Conservation (phyloP, 2,888 invertebrate species). For the Rhimphoctona megacephalus region DNA sequence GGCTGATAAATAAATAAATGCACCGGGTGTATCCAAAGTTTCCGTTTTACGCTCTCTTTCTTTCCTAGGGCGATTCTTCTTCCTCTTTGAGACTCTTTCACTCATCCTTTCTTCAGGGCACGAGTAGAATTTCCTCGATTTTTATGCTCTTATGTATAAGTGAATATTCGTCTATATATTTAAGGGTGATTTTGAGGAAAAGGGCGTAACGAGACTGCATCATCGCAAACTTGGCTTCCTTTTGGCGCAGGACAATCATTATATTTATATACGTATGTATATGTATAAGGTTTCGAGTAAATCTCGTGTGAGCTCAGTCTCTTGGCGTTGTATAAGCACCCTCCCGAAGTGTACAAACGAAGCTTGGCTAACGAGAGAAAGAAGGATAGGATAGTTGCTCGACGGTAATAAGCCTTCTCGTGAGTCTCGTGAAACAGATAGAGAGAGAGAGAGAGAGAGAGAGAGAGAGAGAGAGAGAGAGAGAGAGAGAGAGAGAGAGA, state of each 20-base stretch:
- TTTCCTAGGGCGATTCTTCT: conserved; percentile 12
- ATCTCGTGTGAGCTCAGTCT: conserved; percentile 67
- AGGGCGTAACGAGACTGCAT: conserved; percentile 5
- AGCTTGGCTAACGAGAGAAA: conserved; percentile 79
- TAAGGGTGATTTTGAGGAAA: conserved; percentile 5
- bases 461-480: conserved; percentile 66
- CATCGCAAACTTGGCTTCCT: neutral
- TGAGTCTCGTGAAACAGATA: conserved; percentile 27
- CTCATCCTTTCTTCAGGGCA: conserved; percentile 45
- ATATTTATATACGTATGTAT: neutral
- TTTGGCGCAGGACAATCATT: neutral
- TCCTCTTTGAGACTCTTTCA: conserved; percentile 19
- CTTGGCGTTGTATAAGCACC: conserved; percentile 73
- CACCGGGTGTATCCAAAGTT: conserved; percentile 64
- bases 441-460: conserved; percentile 67
- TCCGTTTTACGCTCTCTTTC: conserved; percentile 21
- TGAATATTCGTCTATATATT: neutral
- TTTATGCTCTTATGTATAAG: conserved; percentile 1
- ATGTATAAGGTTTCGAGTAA: conserved; percentile 52
- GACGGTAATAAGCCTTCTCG: conserved; percentile 80
- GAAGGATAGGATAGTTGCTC: conserved; percentile 80
- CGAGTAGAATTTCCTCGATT: conserved; percentile 55
- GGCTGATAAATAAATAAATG: conserved; percentile 69
- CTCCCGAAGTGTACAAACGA: conserved; percentile 74
- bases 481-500: too few species aligned